Evolutionary conservation across 2,113 vertebrate genomes (phyloP).

Genomic region (Corythornis vintsioides): DNA sequence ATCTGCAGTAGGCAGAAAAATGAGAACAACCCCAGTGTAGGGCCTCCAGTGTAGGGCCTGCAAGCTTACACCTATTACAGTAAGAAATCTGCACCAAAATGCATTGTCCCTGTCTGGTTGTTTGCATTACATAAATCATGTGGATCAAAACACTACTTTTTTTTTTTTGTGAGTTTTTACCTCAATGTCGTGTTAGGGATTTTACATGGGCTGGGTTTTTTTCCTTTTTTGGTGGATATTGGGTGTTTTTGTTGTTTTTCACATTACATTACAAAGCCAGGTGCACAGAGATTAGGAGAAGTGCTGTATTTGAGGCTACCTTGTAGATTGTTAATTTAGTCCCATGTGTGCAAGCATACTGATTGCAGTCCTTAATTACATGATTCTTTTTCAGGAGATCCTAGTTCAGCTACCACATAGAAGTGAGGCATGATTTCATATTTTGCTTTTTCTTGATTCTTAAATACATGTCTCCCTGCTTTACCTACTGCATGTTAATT

Average conservation of each 20-base stretch:
- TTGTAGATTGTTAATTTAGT: background rate
- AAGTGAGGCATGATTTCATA: background rate
- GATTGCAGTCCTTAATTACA: background rate
- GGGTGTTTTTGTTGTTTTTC: background rate
- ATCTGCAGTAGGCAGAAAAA: conserved; percentile 19
- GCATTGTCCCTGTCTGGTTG: background rate
- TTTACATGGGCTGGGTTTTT: too few relatives aligned
- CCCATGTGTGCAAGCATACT: accelerated
- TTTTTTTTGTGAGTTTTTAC: background rate
- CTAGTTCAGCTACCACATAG: background rate
- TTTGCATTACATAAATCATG: background rate
- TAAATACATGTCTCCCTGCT: background rate
- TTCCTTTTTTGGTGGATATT: background rate
- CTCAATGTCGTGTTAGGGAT: too few relatives aligned
- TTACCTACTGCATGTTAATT: background rate
- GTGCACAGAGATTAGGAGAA: background rate
- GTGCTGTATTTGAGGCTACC: background rate
- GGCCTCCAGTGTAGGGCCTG: background rate
- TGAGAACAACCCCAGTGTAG: background rate
- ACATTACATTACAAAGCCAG: background rate
- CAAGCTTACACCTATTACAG: background rate
- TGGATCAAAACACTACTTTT: background rate
- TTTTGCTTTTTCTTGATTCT: background rate
- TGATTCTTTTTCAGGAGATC: background rate
- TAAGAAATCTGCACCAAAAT: background rate